Evolutionary conservation across 64 coral and sea anemone species (phyloP), one percentile per base, ranked within the genome.

Genomic region (Montipora sp.): DNA sequence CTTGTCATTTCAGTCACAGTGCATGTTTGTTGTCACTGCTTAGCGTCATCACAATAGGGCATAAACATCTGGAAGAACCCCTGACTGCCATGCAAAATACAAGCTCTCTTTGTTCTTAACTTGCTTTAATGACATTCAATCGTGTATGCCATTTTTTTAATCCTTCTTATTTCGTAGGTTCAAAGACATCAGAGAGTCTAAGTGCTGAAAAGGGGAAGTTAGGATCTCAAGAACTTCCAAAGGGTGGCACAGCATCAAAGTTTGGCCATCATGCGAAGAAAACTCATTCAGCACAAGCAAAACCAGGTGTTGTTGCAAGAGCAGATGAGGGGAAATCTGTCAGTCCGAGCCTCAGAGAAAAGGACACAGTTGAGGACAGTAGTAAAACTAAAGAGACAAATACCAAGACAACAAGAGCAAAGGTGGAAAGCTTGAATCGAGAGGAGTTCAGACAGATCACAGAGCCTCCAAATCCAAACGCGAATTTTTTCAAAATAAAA

Each of bases 301-400:
- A 85, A 68, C 20, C 82, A 71, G n/a, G 45, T 70, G 15, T 5
- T 36, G 44, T 7, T 16, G 80, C 18, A 16, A 66, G 20, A 83
- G 43, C 24, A 7, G 80, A 83, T 24, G 80, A 83, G 24, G 44
- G 12, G 27, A 83, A 59, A 47, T 66, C 61, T 48, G 65, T 7
- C 20, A 49, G 46, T 6, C 65, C 63, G 5, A 71, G 68, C 22
- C 5, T 67, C 1, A 8, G 66, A 71, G 65, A 72, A 70, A 85
- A 50, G 18, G 63, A 71, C 0, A 45, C 47, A 19, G 19, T 9
- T 16, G 82, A 85, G 16, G 82, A 71, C 16, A 72, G 65, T 5
- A 85, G 82, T 44, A 85, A 46, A 72, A 13, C 18, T 72, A 85
- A 85, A 72, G 82, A 85, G 8, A 63, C 63, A 50, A 85, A 85